Base-by-base conservation (phyloP, 2,888 invertebrate genomes). In the Odontocolon sp. region DNA sequence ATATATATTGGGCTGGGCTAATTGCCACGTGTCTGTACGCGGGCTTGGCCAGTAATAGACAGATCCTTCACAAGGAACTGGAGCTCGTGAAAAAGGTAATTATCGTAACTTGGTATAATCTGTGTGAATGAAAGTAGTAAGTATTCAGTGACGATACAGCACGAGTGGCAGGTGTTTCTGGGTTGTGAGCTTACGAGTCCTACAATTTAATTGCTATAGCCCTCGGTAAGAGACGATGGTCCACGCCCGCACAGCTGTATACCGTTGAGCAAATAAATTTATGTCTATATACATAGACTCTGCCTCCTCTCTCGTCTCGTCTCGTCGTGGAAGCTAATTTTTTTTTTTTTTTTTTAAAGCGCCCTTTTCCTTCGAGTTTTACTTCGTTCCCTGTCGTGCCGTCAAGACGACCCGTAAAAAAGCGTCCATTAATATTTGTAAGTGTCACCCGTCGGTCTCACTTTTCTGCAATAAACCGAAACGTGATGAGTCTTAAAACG, bases 371-470 rank as follows among this genome's bases (percentile, higher is more conserved):
- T 33, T 26, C 56, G 14, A 47, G 14, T 38, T 71, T 56, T 31
- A 28, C 68, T 14, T 54, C 36, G 6, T 52, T 28, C 42, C 28
- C 50, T 21, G 26, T 56, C 61, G 16, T 14, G 45, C 26, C 26
- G 16, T 21, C 40, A 14, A 18, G 26, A 21, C 28, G 31, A 0
- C 18, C 11, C 14, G 40, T 57, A 26, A 73, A 73, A n/a, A 74
- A 57, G 50, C 23, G 50, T 57, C 47, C 69, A 57, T 74, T 74
- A 69, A 69, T 74, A 74, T 69, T 69, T 61, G 63, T 64, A 63
- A 63, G 57, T 69, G 63, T 56, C 61, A 68, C 28, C 59, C 38
- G 56, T 31, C 16, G 11, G 28, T 36, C 56, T 28, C 31, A 40
- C 63, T 57, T 68, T 68, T 50, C 23, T 54, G 61, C 68, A 54